A percentile compares a stretch with the other conserved stretches of the same genome.
Evolutionary conservation across 2,888 invertebrate genomes (phyloP).

Genomic region (Torymus texanus): DNA sequence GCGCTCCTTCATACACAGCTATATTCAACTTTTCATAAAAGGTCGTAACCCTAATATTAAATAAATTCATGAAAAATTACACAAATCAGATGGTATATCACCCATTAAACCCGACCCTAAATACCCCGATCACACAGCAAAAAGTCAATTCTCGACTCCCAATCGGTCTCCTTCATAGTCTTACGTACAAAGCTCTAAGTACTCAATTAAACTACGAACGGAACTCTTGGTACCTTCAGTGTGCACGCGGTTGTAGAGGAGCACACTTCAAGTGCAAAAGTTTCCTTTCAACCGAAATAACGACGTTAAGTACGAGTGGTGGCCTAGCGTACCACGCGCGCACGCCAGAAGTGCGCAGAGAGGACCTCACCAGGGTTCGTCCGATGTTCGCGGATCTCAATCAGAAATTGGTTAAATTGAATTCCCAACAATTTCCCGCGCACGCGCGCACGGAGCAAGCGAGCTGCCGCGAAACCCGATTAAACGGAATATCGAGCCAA

Average conservation of each 20-base stretch:
- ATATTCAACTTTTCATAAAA: too few relatives aligned
- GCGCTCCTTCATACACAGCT: too few relatives aligned
- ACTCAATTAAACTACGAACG: conserved; percentile 27
- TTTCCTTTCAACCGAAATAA: conserved; percentile 35
- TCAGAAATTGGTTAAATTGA: conserved; percentile 48
- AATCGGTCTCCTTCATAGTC: neutral
- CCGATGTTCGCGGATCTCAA: conserved; percentile 18
- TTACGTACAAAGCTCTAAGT: conserved; percentile 24
- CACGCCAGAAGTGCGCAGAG: neutral
- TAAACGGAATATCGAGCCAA: conserved; percentile 18
- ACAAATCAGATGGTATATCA: too few relatives aligned
- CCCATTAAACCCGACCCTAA: too few relatives aligned
- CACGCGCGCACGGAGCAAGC: neutral
- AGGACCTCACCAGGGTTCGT: too few relatives aligned
- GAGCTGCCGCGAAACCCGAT: conserved; percentile 32
- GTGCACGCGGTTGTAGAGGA: neutral
- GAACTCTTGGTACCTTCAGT: neutral
- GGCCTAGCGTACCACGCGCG: too few relatives aligned
- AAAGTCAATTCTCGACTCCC: neutral
- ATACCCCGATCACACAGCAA: neutral
- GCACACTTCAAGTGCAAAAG: neutral
- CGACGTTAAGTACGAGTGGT: conserved; percentile 12
- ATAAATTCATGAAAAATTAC: too few relatives aligned
- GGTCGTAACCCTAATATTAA: too few relatives aligned
- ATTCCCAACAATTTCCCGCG: conserved; percentile 29